Evolutionary conservation across 2,113 vertebrate species (phyloP), one percentile per base, ranked within the genome.

Genomic region (Hemichromis elongatus): DNA sequence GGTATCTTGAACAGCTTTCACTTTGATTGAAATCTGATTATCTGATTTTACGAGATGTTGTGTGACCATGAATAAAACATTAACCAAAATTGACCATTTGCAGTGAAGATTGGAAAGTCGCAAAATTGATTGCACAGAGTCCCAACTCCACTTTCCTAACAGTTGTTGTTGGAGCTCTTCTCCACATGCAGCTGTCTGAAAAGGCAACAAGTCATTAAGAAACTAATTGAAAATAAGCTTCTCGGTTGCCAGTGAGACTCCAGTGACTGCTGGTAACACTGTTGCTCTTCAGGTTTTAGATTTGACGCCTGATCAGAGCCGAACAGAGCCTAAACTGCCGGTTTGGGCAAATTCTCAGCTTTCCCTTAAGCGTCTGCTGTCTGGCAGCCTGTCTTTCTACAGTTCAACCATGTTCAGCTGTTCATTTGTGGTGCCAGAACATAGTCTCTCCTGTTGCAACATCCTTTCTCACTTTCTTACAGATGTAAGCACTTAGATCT

Each of bases 281-380:
- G 37, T 45, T 9, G 4, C 47, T 42, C 16, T 13, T 80, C 16
- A 42, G 18, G 40, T 88, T 56, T 88, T 56, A 80, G 47, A 80
- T 85, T 66, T 73, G 28, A 86, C 37, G 82, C 83, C 57, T 33
- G 35, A 88, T 89, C 85, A 70, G 16, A 63, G 59, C 81, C 80
- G 80, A 88, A 81, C 70, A 66, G 53, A 85, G 77, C 88, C 81
- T 86, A 50, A 70, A 83, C 47, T 4, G 1, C 57, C 53, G 30
- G n/a, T 80, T 81, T 81, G 42, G 42, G 56, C 21, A 78, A 79
- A 37, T 77, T 66, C 77, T 86, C 47, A 61, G 5, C 50, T 89
- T 85, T 61, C 75, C 50, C 35, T 70, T 14, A 56, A 24, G 70
- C 28, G 13, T 77, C 21, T 35, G 19, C 57, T 83, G 59, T 68